phyloP scores from a whole-genome alignment of 2,797 vertebrate genomes.

The Buphagus erythrorhynchus region DNA sequence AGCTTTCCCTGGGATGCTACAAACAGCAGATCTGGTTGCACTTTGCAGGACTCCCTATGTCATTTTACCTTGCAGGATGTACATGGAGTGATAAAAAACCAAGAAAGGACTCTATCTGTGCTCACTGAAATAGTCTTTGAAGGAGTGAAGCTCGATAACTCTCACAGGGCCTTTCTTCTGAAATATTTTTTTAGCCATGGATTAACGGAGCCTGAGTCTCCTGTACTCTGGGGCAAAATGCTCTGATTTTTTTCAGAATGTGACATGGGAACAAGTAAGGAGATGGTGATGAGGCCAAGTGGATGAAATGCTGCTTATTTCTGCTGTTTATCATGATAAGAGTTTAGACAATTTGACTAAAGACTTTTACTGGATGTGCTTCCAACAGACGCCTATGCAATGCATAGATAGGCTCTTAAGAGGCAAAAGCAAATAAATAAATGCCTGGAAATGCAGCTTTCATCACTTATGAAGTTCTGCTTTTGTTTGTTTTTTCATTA shows the following conservation, averaged over 20 bases:
- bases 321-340: not conserved
- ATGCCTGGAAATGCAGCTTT: conserved; percentile 19
- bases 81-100: conserved; percentile 55
- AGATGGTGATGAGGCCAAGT: not conserved
- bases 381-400: conserved; percentile 23
- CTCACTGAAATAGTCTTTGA: not conserved
- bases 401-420: conserved; percentile 21
- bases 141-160: not conserved
- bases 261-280: not conserved
- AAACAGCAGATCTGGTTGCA: not conserved
- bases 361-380: not conserved
- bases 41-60: not conserved
- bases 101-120: not conserved
- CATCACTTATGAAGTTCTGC: not conserved
- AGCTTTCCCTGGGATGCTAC: not conserved
- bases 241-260: not conserved
- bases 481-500: conserved; percentile 50
- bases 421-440: conserved; percentile 39
- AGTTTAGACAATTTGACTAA: not conserved
- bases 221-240: not conserved
- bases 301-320: not conserved
- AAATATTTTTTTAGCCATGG: not conserved
- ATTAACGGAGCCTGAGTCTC: not conserved
- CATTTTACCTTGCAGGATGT: conserved; percentile 34
- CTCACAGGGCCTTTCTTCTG: not conserved